Evolutionary conservation across 2,113 vertebrate genomes (phyloP).

Genomic region (Apeltes quadracus): DNA sequence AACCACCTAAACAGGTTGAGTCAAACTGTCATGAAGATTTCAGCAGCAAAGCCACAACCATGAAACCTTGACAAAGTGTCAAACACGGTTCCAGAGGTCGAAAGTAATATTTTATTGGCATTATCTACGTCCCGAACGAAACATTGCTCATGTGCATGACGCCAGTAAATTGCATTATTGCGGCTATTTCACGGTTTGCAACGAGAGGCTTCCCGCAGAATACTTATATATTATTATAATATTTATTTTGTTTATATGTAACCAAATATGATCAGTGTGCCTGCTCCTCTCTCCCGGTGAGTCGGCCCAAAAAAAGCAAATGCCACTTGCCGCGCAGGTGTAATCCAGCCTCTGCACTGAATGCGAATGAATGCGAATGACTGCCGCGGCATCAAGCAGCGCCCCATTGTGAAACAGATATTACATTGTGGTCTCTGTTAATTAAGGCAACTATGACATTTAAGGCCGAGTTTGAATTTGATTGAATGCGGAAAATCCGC

Average conservation of each 20-base stretch:
- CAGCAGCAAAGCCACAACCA: not conserved
- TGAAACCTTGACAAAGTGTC: not conserved
- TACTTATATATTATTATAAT: too few relatives aligned
- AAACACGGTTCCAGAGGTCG: not conserved
- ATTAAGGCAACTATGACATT: conserved; percentile 76
- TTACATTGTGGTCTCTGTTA: conserved; percentile 59
- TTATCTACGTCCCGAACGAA: not conserved
- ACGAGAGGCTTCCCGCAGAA: too few relatives aligned
- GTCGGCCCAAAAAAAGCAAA: conserved; percentile 19
- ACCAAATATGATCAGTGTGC: conserved; percentile 11
- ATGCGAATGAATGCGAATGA: conserved; percentile 47
- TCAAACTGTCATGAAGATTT: not conserved
- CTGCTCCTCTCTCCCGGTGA: not conserved
- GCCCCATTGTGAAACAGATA: conserved; percentile 44
- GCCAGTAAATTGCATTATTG: not conserved
- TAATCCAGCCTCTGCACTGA: conserved; percentile 32
- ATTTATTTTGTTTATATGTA: conserved; percentile 12
- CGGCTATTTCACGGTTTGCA: not conserved
- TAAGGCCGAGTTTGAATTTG: conserved; percentile 64
- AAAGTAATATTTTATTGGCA: not conserved
- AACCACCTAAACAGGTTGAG: too few relatives aligned
- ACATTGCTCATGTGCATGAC: not conserved
- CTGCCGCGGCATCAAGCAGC: conserved; percentile 41
- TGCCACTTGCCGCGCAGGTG: conserved; percentile 22
- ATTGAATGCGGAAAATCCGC: conserved; percentile 67